Percentiles rank a stretch among this genome's conserved stretches.
Conservation (phyloP, 2,888 invertebrate genomes). For the Phengaris alcon region DNA sequence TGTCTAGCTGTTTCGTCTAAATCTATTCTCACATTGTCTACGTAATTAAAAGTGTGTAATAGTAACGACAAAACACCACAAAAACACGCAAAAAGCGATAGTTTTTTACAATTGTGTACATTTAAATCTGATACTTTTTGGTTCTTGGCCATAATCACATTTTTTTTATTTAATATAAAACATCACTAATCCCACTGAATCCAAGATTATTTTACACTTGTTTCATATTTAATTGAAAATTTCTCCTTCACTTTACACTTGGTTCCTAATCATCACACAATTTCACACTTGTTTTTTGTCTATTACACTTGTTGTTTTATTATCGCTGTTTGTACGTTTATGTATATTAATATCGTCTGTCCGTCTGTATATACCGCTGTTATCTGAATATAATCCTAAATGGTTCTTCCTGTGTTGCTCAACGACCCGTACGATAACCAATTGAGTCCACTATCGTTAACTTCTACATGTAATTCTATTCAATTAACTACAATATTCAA, state of each 20-base stretch:
- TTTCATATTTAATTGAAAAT: not conserved
- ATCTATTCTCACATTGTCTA: constrained; percentile 43
- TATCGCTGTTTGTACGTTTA: not conserved
- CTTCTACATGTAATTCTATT: constrained; percentile 13
- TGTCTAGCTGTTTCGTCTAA: constrained; percentile 36
- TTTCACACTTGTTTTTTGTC: not conserved
- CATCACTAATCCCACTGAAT: not conserved
- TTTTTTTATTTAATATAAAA: not conserved
- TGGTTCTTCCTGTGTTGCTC: constrained; percentile 71
- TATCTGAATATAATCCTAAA: constrained; percentile 68
- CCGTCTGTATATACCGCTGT: constrained; percentile 36
- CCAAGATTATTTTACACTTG: not conserved
- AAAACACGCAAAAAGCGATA: constrained; percentile 60
- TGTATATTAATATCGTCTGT: constrained; percentile 25
- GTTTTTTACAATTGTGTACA: constrained; percentile 52
- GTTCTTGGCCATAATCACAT: constrained; percentile 38
- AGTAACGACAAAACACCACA: constrained; percentile 64
- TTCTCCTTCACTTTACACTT: not conserved
- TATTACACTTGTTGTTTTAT: not conserved
- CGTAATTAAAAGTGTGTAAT: constrained; percentile 60
- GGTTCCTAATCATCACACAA: not conserved
- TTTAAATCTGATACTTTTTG: constrained; percentile 28
- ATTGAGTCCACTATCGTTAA: constrained; percentile 52
- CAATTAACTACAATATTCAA: constrained; percentile 1
- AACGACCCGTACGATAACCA: constrained; percentile 60